Base-by-base conservation (phyloP, 2,113 vertebrate genomes). In the Plecturocebus donacophilus region DNA sequence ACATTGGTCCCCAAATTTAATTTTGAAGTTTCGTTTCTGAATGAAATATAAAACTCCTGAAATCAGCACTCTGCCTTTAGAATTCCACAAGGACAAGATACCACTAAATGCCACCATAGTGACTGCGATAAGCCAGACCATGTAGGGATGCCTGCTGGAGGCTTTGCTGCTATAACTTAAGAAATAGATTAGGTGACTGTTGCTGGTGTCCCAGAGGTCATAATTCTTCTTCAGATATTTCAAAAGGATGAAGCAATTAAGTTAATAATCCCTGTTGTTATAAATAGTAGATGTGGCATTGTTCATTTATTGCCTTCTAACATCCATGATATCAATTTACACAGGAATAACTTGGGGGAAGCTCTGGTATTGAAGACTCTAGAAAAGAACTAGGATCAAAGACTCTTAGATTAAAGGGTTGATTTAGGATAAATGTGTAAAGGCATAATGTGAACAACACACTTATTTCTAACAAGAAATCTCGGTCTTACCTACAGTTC, bases 361-460 rank as follows among this genome's bases (percentile, higher is more conserved):
- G 92, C 94, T 96, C 97, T 98, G 96, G 97, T 96, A 97, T 95
- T 97, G 97, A 97, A 97, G 90, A 92, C 96, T 96, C 94, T 92
- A 87, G 97, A 94, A 92, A 96, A 92, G 94, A 97, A n/a, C 87
- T 71, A 93, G 97, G 98, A 98, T 98, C 98, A 98, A 98, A 98
- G 98, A 95, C 97, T 97, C 49, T 91, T 96, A 98, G 98, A 98
- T 98, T 98, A 98, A 98, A 98, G 97, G 96, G 96, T 87, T 97
- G 97, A 97, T 97, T 97, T 97, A 96, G 97, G 95, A 93, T 97
- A 97, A 96, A 98, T 97, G 97, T 94, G 97, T 97, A 97, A 97
- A 98, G 97, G 91, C 94, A 94, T 95, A 94, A 96, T 89, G 94
- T 79, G 96, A 97, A 94, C 96, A 97, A 91, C 98, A 96, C 97